These are phyloP conservation scores for Neopipo cinnamomea DNA, from an alignment of 2,113 vertebrate species.

Conservation along the genomic window DNA sequence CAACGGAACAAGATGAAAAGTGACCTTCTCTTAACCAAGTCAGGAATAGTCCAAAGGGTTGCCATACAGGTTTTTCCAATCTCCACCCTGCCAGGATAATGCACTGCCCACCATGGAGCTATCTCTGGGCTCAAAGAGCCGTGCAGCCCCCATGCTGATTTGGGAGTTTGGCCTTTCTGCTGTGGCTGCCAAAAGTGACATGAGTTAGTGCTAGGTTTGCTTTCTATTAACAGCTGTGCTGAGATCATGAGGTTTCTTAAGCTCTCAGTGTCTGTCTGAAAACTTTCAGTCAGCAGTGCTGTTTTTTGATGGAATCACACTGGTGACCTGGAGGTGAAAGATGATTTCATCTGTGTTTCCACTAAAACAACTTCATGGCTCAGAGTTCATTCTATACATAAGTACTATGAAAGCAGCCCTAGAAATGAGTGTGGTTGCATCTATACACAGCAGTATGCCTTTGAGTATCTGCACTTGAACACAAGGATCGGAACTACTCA, in stretches of 20 bases:
- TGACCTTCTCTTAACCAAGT: neutral
- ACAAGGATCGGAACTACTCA: neutral
- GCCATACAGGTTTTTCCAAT: slow-evolving; percentile 3
- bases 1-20: neutral
- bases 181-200: slow-evolving; percentile 52
- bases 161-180: slow-evolving; percentile 47
- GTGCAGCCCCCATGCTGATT: slow-evolving; percentile 32
- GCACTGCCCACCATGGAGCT: neutral
- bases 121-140: slow-evolving; percentile 37
- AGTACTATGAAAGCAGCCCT: neutral
- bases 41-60: neutral
- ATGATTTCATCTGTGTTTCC: slow-evolving; percentile 54
- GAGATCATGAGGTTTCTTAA: slow-evolving; percentile 64
- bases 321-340: slow-evolving; percentile 52
- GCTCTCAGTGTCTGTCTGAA: neutral
- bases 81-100: slow-evolving; percentile 18
- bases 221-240: slow-evolving; percentile 61
- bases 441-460: neutral
- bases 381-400: neutral
- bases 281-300: slow-evolving; percentile 51
- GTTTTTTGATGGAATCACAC: slow-evolving; percentile 44
- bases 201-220: slow-evolving; percentile 54
- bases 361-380: slow-evolving; percentile 9
- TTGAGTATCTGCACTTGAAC: neutral
- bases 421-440: neutral